phyloP scores from a whole-genome alignment of 2,113 vertebrate genomes.

The Dasyprocta punctata region DNA sequence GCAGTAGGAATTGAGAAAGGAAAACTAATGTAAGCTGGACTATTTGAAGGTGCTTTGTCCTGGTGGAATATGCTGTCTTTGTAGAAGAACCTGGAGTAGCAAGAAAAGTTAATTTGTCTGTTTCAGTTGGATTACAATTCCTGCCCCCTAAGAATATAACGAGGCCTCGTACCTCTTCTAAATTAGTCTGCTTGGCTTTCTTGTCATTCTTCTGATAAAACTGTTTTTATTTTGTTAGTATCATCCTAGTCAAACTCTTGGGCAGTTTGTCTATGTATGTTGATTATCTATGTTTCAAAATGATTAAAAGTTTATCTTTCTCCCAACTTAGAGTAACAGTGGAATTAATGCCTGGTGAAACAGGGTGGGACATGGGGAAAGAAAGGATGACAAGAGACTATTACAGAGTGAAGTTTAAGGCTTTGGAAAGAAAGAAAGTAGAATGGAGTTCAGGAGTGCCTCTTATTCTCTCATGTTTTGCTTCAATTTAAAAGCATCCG shows the following conservation, averaged over 20 bases:
- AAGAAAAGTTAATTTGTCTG: background rate
- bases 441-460: background rate
- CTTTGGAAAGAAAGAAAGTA: background rate
- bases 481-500: background rate
- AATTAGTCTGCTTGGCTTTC: background rate
- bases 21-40: background rate
- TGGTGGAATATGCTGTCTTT: background rate
- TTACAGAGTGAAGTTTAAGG: background rate
- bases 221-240: background rate
- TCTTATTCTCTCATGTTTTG: background rate
- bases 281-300: background rate
- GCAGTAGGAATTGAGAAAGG: background rate
- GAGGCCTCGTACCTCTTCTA: background rate
- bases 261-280: background rate
- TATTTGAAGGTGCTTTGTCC: background rate
- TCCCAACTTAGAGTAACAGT: background rate
- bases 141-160: background rate
- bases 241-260: background rate
- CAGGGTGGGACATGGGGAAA: background rate
- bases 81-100: background rate
- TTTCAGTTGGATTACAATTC: background rate
- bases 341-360: background rate
- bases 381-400: background rate
- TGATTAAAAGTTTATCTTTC: background rate
- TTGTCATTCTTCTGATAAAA: slow-evolving; percentile 12